Evolutionary conservation across 2,888 invertebrate genomes (phyloP), one percentile per base, ranked within the genome.

Genomic region (Celastrina argiolus): DNA sequence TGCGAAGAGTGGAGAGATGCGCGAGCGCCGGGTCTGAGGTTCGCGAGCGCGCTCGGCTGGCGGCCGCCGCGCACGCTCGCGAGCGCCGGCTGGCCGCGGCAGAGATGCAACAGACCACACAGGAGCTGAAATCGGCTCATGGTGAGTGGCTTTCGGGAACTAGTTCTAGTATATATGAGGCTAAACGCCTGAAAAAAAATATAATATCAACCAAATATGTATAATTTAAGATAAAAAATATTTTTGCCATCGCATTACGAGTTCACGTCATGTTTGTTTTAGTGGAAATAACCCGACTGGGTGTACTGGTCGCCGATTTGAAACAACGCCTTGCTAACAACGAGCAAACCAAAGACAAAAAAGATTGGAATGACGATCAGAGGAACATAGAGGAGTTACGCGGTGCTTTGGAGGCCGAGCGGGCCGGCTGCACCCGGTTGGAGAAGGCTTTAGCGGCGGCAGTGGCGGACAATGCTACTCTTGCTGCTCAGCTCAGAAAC

Each of bases 31-130:
- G 89, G 1, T 74, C 81, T 0, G 88, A 88, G 73, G 74, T 91
- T 58, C 80, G 89, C 0, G 85, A 85, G 70, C 82, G 91, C 1
- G 90, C 90, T 3, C 81, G 89, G 0, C 74, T 90, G n/a, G 90
- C 90, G 0, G 89, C 88, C 42, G 84, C 87, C 0, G 89, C 88
- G 18, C 87, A 89, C 66, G 80, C 83, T n/a, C 80, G 90, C 3
- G 89, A 88, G 65, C 72, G 85, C n/a, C 82, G 85, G 4, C 78
- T 87, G n/a, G 78, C 83, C 1, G 76, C 81, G 8, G 82, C 80
- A 1, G 90, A 90, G 66, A 74, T 86, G 68, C 83, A 82, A 42
- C 86, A 88, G 67, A 78, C 82, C 0, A 70, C 74, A 1, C 73
- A 73, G n/a, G 87, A 89, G 71, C 74, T 91, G n/a, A 76, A 74